phyloP scores from a whole-genome alignment of 2,888 invertebrate genomes.

The Steromphala cineraria region DNA sequence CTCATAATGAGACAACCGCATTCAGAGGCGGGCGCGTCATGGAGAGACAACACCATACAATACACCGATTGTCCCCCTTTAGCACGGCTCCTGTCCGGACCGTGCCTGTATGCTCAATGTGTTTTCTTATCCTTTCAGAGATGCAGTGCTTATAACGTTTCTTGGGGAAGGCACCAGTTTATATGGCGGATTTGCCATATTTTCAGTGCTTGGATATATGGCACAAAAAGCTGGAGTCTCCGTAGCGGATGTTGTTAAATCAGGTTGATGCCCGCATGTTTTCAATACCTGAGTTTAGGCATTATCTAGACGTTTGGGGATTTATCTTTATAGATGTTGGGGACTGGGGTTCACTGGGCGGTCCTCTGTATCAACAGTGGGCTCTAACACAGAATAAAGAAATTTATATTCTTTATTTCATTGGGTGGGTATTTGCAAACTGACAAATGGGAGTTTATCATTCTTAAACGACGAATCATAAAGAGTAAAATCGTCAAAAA shows the following conservation, averaged over 20 bases:
- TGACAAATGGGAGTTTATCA: too few relatives aligned
- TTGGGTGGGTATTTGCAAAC: too few relatives aligned
- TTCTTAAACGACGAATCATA: too few relatives aligned
- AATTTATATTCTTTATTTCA: too few relatives aligned
- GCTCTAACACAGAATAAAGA: too few relatives aligned
- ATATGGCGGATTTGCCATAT: constrained; percentile 68
- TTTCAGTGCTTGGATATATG: constrained; percentile 79
- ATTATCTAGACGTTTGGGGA: neutral
- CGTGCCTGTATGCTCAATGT: constrained; percentile 4
- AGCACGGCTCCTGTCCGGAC: neutral
- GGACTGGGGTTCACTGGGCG: neutral
- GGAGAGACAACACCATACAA: neutral
- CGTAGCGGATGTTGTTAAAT: constrained; percentile 69
- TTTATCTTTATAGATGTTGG: neutral
- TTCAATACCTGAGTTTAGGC: neutral
- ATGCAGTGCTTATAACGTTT: constrained; percentile 60
- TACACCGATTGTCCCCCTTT: neutral
- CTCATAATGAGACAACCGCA: too few relatives aligned
- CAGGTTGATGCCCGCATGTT: constrained; percentile 50
- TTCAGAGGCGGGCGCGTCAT: too few relatives aligned
- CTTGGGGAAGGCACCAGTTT: constrained; percentile 63
- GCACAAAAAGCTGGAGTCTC: constrained; percentile 65
- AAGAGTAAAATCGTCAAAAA: too few relatives aligned
- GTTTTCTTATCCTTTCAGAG: constrained; percentile 45
- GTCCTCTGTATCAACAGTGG: too few relatives aligned